Conservation (phyloP, 2,113 vertebrate genomes). For the Dissostichus mawsoni region DNA sequence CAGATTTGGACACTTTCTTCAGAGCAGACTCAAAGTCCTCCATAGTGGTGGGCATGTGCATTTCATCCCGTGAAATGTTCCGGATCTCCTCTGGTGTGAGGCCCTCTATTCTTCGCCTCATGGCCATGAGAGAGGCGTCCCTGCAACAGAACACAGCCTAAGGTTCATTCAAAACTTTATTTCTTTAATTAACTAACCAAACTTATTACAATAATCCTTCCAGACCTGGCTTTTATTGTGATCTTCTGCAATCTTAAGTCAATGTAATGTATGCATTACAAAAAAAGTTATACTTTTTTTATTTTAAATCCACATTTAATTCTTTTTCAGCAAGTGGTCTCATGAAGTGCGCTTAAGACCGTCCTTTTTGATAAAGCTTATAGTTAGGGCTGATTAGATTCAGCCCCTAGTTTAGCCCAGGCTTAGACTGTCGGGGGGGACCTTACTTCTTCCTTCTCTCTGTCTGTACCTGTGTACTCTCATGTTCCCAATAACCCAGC, state of each 20-base stretch:
- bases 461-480: no score
- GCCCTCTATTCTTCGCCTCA: slow-evolving; percentile 97
- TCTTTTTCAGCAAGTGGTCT: not conserved
- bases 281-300: not conserved
- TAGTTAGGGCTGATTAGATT: no score
- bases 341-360: no score
- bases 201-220: not conserved
- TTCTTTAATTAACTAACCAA: not conserved
- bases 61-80: slow-evolving; percentile 95
- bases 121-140: slow-evolving; percentile 98
- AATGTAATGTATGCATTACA: not conserved
- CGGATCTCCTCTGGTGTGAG: slow-evolving; percentile 97
- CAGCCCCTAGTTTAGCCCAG: no score
- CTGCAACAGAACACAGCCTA: slow-evolving; percentile 69
- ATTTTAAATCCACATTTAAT: not conserved
- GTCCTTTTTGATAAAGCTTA: no score
- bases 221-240: not conserved
- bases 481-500: no score
- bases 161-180: not conserved
- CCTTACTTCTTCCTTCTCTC: no score
- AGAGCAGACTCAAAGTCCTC: slow-evolving; percentile 96
- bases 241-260: not conserved
- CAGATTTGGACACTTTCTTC: slow-evolving; percentile 97
- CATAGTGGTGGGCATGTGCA: slow-evolving; percentile 99
- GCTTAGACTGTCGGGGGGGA: no score